A percentile compares a stretch with the other conserved stretches of the same genome.
phyloP scores from a whole-genome alignment of 2,113 vertebrate species.

The Lepus americanus region DNA sequence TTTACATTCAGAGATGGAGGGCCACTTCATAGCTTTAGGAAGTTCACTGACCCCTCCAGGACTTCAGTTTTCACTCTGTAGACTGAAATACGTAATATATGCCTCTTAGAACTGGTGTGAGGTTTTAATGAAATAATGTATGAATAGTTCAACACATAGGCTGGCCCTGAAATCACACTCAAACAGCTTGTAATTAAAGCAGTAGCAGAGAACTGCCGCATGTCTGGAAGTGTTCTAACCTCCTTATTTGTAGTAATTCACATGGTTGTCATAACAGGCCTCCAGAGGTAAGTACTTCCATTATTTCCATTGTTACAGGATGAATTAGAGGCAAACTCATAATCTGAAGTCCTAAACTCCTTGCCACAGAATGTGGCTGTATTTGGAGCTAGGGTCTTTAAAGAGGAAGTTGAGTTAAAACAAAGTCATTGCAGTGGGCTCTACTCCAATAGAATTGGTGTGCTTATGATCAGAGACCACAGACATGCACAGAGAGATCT shows the following conservation, averaged over 20 bases:
- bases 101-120: not conserved
- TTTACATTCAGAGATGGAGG: not conserved
- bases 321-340: not conserved
- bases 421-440: not conserved
- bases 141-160: not conserved
- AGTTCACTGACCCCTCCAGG: not conserved
- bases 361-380: not conserved
- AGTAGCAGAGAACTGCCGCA: accelerated
- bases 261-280: not conserved
- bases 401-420: not conserved
- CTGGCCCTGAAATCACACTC: not conserved
- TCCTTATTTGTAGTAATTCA: not conserved
- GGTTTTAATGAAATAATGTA: not conserved
- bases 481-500: not conserved
- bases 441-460: not conserved
- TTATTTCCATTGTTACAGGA: not conserved
- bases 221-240: not conserved
- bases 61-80: not conserved
- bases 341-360: not conserved
- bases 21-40: not conserved
- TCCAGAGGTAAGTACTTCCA: too few relatives aligned
- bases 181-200: too few relatives aligned
- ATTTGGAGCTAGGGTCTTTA: not conserved
- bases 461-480: not conserved
- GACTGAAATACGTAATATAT: not conserved